Base-by-base conservation (phyloP, 2,888 invertebrate species). In the Siphlonurus alternatus region DNA sequence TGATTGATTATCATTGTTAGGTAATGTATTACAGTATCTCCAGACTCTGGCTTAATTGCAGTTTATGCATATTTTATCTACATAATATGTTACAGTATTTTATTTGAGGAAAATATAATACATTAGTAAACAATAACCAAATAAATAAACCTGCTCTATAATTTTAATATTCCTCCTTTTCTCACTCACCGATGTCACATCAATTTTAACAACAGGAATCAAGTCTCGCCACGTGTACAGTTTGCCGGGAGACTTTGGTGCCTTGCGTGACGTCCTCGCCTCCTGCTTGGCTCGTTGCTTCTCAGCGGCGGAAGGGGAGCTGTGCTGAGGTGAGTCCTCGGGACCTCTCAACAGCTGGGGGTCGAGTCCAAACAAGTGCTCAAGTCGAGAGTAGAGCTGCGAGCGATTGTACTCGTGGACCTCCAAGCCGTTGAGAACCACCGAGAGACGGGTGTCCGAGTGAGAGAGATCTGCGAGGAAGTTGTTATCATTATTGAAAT, bases 171-270 rank as follows among this genome's bases (percentile, higher is more conserved):
- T n/a, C n/a, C n/a, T n/a, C n/a, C n/a, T n/a, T n/a, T n/a, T n/a
- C n/a, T 59, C 38, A 77, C 81, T 78, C 74, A 86, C 86, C 38
- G 91, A 88, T 70, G 89, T 89, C 62, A 98, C 85, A 74, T 97
- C 96, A 68, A 94, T 82, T 80, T 97, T 97, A 67, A 95, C 95
- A 64, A 96, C 94, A 51, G 97, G 97, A 72, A 97, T 92, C 69
- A 97, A 83, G 78, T 96, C 95, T 67, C 96, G 81, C 97, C 96
- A 97, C 1, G 92, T 91, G 69, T 90, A 56, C 19, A 56, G n/a
- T n/a, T 56, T 56, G n/a, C 56, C 56, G 20, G 56, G 56, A 5
- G 68, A 67, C 53, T 69, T 69, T 20, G 67, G 66, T 25, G 59
- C 65, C 7, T 38, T 64, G 3, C 64, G 64, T 10, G 64, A 64